phyloP scores from a whole-genome alignment of 2,888 invertebrate genomes.

The Mactromeris polynyma region DNA sequence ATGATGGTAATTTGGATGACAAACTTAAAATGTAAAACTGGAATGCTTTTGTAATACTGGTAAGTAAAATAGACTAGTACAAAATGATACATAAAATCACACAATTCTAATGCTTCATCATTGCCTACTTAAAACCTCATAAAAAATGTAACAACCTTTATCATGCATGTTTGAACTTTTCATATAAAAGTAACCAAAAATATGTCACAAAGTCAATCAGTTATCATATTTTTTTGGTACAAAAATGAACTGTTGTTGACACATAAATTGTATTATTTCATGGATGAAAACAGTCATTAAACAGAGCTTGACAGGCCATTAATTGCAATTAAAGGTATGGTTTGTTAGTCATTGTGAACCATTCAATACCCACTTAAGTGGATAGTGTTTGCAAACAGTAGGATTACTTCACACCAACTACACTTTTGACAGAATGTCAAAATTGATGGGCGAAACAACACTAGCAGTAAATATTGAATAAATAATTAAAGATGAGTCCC shows the following conservation, averaged over 20 bases:
- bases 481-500: too few species aligned
- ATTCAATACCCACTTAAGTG: neutral
- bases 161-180: neutral
- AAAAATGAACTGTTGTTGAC: slow-evolving; percentile 3
- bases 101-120: too few species aligned
- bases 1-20: too few species aligned
- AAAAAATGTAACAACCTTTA: neutral
- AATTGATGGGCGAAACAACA: too few species aligned
- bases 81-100: too few species aligned
- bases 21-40: too few species aligned
- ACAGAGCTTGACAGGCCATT: neutral
- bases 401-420: neutral
- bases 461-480: too few species aligned
- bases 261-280: neutral
- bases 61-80: too few species aligned
- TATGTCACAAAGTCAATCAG: neutral
- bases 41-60: too few species aligned
- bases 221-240: neutral
- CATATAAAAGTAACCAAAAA: neutral
- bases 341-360: neutral
- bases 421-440: neutral
- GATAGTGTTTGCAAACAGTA: neutral
- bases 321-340: slow-evolving; percentile 10
- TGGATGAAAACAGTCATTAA: neutral
- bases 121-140: neutral